Evolutionary conservation across 2,113 vertebrate genomes (phyloP).

Genomic region (Forbesichthys papilliferus): DNA sequence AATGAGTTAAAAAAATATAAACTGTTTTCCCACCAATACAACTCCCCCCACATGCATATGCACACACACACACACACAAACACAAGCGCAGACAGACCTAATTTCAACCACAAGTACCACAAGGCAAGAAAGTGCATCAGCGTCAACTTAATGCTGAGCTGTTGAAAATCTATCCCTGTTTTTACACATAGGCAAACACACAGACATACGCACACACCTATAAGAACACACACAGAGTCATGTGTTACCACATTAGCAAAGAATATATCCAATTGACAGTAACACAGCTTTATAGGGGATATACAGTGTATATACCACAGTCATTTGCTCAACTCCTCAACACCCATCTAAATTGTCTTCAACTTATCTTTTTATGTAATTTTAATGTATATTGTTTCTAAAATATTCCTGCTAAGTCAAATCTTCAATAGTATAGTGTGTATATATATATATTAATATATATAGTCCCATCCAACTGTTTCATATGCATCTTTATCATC

Average conservation of each 20-base stretch:
- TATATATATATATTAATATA: no score
- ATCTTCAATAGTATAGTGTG: no score
- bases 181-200: slow-evolving; percentile 13
- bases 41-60: not conserved
- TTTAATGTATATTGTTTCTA: no score
- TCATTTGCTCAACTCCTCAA: no score
- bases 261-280: not conserved
- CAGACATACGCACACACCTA: not conserved
- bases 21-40: not conserved
- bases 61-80: slow-evolving; percentile 8
- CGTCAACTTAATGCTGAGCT: slow-evolving; percentile 58
- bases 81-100: slow-evolving; percentile 11
- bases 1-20: slow-evolving; percentile 12
- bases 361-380: no score
- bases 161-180: slow-evolving; percentile 47
- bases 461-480: no score
- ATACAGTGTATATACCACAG: no score
- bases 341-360: no score
- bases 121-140: slow-evolving; percentile 45
- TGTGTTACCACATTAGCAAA: not conserved
- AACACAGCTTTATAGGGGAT: not conserved
- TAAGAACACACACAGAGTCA: slow-evolving; percentile 12
- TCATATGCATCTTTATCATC: no score
- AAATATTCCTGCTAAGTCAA: no score
- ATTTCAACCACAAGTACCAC: slow-evolving; percentile 45